Base-by-base conservation (phyloP, 2,797 vertebrate species). In the Gila robusta region DNA sequence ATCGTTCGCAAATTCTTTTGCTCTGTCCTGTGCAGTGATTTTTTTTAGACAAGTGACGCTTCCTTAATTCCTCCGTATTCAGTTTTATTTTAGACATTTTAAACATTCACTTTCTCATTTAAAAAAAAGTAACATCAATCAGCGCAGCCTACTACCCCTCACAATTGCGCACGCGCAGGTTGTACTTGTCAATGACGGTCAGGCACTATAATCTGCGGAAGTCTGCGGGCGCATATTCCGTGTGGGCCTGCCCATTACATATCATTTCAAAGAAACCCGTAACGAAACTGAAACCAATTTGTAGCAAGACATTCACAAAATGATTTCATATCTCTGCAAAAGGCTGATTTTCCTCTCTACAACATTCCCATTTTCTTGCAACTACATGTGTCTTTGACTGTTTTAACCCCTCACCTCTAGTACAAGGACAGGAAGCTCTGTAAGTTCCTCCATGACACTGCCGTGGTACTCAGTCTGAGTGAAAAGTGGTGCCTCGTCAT, bases 401-500 rank as follows among this genome's bases (percentile, higher is more conserved):
- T 64, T 82, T 52, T 28, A 35, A n/a, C 26, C 26, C 39, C 93
- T 88, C 87, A 98, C 97, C 96, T 97, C 95, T 56, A 98, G 89
- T 17, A 97, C 95, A 62, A 96, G 86, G 10, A 96, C 90, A 0
- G 97, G 97, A 81, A 97, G 93, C 84, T 96, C 94, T 0, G 90
- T 92, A 78, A 96, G 93, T 89, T 97, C 97, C 92, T 98, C 97
- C 1, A 87, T 94, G 86, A 98, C 93, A 0, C 90, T 91, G 62
- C 93, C 93, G 11, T 94, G 96, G 85, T 97, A 98, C 90, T 97
- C 96, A 0, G 91, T 96, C 90, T 95, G 95, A 85, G 94, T 93
- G 91, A 98, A 98, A 37, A 97, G 91, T 5, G 97, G 97, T 6
- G 96, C 96, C 93, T 98, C 97, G 0, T 98, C 97, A 10, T 98